Conservation (phyloP, 2,797 vertebrate species). For the Liparis tanakae region DNA sequence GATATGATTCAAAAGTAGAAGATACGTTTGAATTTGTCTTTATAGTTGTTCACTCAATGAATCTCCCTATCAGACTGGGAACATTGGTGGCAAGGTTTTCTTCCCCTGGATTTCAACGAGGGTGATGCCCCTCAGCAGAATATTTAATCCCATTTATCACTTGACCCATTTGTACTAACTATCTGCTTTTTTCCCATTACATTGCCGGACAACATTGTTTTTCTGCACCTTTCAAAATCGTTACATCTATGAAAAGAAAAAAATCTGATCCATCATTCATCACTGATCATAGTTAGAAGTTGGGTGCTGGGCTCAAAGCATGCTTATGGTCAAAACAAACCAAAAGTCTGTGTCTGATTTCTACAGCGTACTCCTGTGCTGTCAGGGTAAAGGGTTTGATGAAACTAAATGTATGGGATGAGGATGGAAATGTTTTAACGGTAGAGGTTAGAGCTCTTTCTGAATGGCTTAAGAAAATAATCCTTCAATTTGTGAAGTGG, state of each 20-base stretch:
- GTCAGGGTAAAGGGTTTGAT: conserved; percentile 9
- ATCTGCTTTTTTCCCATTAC: background rate
- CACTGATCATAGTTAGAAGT: background rate
- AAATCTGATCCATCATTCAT: background rate
- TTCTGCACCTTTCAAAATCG: background rate
- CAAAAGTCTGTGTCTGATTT: background rate
- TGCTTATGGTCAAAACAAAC: background rate
- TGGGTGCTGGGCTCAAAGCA: background rate
- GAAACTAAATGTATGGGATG: background rate
- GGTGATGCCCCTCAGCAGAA: background rate
- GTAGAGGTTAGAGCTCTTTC: conserved; percentile 38
- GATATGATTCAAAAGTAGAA: background rate
- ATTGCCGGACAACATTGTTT: background rate
- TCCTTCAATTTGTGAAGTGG: conserved; percentile 41
- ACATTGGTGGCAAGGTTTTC: background rate
- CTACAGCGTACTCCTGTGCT: background rate
- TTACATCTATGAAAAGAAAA: background rate
- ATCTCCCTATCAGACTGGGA: background rate
- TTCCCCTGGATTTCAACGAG: background rate
- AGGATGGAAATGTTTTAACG: conserved; percentile 30
- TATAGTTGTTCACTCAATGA: background rate
- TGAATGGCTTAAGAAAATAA: conserved; percentile 50
- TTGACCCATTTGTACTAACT: background rate
- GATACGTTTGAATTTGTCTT: background rate
- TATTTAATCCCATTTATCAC: background rate